phyloP scores from a whole-genome alignment of 2,797 vertebrate species.

The Anas georgica region DNA sequence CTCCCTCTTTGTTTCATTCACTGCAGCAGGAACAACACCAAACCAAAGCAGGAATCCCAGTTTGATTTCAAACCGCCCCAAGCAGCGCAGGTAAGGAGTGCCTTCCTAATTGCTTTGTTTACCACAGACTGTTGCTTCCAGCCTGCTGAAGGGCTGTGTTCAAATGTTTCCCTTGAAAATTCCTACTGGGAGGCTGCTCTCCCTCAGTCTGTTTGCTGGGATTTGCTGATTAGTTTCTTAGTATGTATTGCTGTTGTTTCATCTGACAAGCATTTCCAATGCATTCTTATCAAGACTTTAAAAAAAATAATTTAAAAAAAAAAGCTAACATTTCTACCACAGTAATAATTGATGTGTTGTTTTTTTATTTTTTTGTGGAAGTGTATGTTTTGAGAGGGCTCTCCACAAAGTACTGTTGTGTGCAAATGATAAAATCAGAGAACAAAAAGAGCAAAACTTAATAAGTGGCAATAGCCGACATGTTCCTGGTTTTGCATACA shows the following conservation, averaged over 20 bases:
- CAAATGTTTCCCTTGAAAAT: slow-evolving; percentile 43
- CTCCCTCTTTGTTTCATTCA: not conserved
- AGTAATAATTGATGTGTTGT: slow-evolving; percentile 34
- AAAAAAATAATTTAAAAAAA: not conserved
- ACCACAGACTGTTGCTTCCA: slow-evolving; percentile 4
- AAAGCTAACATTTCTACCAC: not conserved
- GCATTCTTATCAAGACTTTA: not conserved
- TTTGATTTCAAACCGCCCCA: slow-evolving; percentile 92
- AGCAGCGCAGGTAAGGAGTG: slow-evolving; percentile 86
- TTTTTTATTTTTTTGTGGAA: not conserved
- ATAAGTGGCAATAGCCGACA: not conserved
- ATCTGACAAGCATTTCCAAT: slow-evolving; percentile 24
- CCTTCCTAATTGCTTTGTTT: slow-evolving; percentile 3
- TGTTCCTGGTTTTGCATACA: not conserved
- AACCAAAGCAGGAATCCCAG: slow-evolving; percentile 96
- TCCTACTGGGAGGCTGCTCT: not conserved
- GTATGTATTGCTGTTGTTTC: slow-evolving; percentile 19
- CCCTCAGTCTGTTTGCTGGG: not conserved
- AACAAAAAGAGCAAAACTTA: not conserved
- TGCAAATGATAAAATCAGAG: slow-evolving; percentile 12
- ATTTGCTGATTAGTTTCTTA: slow-evolving; percentile 56
- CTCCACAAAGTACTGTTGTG: not conserved
- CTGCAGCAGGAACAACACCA: slow-evolving; percentile 89
- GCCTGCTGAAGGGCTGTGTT: slow-evolving; percentile 1
- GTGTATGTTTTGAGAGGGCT: not conserved